A percentile compares a stretch with the other conserved stretches of the same genome.
phyloP scores from a whole-genome alignment of 1,140 invertebrate species.

The Archegozetes longisetosus region DNA sequence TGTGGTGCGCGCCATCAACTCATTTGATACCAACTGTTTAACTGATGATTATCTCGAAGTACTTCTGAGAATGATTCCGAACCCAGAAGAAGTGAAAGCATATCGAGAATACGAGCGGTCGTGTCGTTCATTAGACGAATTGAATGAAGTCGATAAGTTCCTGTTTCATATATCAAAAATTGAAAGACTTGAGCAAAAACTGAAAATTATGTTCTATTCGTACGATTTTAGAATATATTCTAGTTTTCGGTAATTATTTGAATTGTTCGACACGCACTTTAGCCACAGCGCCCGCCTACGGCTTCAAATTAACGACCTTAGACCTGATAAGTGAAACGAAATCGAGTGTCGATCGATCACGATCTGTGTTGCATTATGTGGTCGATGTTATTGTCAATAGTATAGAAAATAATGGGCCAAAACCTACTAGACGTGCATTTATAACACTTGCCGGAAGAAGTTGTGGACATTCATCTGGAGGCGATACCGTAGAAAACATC shows the following conservation, averaged over 20 bases:
- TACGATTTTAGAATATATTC: constrained; percentile 42
- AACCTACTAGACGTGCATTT: neutral
- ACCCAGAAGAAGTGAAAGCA: constrained; percentile 79
- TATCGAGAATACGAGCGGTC: constrained; percentile 83
- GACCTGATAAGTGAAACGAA: constrained; percentile 84
- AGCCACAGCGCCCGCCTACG: constrained; percentile 72
- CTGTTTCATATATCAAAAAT: constrained; percentile 82
- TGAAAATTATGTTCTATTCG: constrained; percentile 83
- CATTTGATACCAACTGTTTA: constrained; percentile 76
- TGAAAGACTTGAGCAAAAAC: constrained; percentile 81
- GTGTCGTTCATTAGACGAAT: constrained; percentile 65
- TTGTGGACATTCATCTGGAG: neutral
- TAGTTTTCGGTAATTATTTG: constrained; percentile 97
- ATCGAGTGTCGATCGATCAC: constrained; percentile 67
- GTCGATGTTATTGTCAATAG: constrained; percentile 55
- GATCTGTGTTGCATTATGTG: constrained; percentile 83
- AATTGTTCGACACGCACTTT: constrained; percentile 72
- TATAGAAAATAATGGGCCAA: neutral
- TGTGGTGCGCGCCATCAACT: constrained; percentile 80
- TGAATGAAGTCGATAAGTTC: constrained; percentile 91
- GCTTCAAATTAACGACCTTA: constrained; percentile 90
- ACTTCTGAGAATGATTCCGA: constrained; percentile 84
- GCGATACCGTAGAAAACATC: constrained; percentile 5
- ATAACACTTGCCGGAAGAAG: neutral
- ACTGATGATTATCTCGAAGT: constrained; percentile 86